A percentile compares a stretch with the other conserved stretches of the same genome.
These are phyloP conservation scores for Ectropis grisescens DNA, from an alignment of 1,140 invertebrate species.

Conservation along the genomic window DNA sequence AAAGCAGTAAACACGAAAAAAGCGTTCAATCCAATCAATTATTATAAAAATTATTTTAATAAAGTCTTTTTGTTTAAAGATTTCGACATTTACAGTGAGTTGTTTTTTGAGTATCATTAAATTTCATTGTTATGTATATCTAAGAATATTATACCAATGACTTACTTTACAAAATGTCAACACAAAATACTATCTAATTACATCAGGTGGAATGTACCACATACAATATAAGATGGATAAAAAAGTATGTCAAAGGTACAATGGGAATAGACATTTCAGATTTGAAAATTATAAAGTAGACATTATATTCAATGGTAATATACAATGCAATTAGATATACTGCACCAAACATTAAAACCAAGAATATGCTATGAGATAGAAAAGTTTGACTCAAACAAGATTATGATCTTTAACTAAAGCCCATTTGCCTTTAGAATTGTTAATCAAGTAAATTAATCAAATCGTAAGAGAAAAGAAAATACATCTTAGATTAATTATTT, in stretches of 20 bases:
- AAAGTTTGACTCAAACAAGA: slow-evolving; percentile 38
- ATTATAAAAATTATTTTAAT: slow-evolving; percentile 47
- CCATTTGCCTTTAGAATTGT: slow-evolving; percentile 52
- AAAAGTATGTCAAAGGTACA: slow-evolving; percentile 34
- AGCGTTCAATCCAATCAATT: slow-evolving; percentile 72
- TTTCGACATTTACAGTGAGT: slow-evolving; percentile 49
- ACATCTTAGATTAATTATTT: too few species aligned
- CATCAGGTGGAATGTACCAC: neutral
- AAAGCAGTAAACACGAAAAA: slow-evolving; percentile 71
- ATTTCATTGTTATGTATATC: slow-evolving; percentile 8
- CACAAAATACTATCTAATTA: slow-evolving; percentile 1
- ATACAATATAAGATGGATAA: slow-evolving; percentile 5
- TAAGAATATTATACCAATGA: slow-evolving; percentile 19
- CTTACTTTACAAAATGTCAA: slow-evolving; percentile 19
- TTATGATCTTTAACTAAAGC: slow-evolving; percentile 48
- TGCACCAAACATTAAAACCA: slow-evolving; percentile 67
- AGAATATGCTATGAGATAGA: slow-evolving; percentile 55
- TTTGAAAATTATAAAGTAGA: slow-evolving; percentile 31
- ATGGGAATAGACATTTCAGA: slow-evolving; percentile 27
- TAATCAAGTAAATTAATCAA: slow-evolving; percentile 29
- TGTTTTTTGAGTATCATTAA: slow-evolving; percentile 66
- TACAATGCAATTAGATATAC: slow-evolving; percentile 67
- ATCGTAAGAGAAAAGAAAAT: slow-evolving; percentile 24
- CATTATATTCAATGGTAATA: slow-evolving; percentile 60
- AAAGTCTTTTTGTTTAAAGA: slow-evolving; percentile 36